Evolutionary conservation across 2,888 invertebrate species (phyloP), one percentile per base, ranked within the genome.

Genomic region (Camponotus fellah): DNA sequence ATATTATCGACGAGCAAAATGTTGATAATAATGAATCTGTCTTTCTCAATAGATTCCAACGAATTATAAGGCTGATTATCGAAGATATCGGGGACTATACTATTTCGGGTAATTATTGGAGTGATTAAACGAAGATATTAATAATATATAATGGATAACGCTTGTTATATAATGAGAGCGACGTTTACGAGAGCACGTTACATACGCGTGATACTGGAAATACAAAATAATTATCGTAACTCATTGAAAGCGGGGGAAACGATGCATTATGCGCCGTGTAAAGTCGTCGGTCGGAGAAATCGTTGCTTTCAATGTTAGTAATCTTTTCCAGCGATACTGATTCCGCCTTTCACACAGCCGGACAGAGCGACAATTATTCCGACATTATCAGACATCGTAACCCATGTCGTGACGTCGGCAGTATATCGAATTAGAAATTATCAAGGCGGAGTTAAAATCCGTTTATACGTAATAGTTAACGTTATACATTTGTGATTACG

Each of bases 101-200:
- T 34, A 1, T 60, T 46, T 53, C n/a, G 46, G 40, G 12, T 26
- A 37, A 80, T 46, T 34, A 6, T 17, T 3, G 40, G 14, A 71
- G 14, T 21, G 26, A 71, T 79, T 21, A 12, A 60, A 53, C 10
- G 34, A 46, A 46, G 10, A n/a, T 46, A 17, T 34, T 32, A 26
- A 14, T 58, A 34, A 82, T 46, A 58, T 58, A 37, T 83, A 68
- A 83, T 40, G 46, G 46, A 69, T 37, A 69, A 21, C 9, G 17
- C 37, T 83, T 71, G 75, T 88, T 89, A 86, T 66, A 64, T 86
- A 86, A 87, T 43, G 46, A n/a, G 40, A n/a, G 40, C 17, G 10
- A 34, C 65, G 26, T 60, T 84, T 82, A 71, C 26, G 66, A 68
- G 56, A 85, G 79, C 53, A 32, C 14, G 86, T 87, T 89, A 82